Conservation (phyloP, 2,113 vertebrate species). For the Etia nguti region DNA sequence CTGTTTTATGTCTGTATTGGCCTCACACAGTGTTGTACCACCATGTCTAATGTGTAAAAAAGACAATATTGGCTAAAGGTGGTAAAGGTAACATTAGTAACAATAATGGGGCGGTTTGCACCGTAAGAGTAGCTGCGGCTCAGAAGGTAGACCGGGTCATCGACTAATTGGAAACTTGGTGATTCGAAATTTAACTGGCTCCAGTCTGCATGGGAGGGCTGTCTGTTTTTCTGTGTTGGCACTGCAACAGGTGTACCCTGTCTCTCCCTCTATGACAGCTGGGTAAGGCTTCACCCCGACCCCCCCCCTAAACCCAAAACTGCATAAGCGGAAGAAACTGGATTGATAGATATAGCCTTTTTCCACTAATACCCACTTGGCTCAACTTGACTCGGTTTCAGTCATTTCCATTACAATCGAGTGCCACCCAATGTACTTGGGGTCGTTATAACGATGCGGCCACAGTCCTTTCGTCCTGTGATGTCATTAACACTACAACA, state of each 20-base stretch:
- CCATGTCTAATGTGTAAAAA: neutral
- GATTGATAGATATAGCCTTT: neutral
- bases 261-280: neutral
- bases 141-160: neutral
- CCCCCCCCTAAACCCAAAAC: neutral
- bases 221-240: neutral
- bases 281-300: neutral
- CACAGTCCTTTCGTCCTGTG: neutral
- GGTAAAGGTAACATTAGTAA: neutral
- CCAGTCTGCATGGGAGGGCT: neutral
- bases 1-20: neutral
- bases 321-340: neutral
- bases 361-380: neutral
- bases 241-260: neutral
- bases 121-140: neutral
- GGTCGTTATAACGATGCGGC: neutral
- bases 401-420: neutral
- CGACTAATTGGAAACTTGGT: rapidly evolving
- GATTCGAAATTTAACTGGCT: neutral
- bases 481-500: neutral
- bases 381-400: neutral
- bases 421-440: neutral
- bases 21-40: neutral
- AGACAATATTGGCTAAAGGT: neutral
- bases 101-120: neutral